Percentiles rank a stretch among this genome's conserved stretches.
Conservation (phyloP, 1,140 invertebrate species). For the Caenorhabditis remanei region DNA sequence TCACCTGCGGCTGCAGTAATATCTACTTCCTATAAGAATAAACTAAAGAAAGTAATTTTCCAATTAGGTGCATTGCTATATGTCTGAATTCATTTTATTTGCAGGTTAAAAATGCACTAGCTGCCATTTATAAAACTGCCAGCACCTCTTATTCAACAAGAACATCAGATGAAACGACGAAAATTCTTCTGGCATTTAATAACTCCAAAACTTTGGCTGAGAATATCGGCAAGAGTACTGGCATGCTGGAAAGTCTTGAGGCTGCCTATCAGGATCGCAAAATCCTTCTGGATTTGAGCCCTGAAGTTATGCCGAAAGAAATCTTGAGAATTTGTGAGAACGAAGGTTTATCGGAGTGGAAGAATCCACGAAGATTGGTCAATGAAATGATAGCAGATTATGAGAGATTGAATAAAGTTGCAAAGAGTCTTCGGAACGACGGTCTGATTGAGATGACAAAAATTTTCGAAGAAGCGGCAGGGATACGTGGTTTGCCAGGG, state of each 20-base stretch:
- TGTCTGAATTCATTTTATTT: too few relatives aligned
- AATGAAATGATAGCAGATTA: neutral
- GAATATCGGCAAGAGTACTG: neutral
- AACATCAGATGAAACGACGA: neutral
- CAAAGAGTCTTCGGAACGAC: neutral
- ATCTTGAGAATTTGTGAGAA: neutral
- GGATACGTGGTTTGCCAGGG: neutral
- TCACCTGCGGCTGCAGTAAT: too few relatives aligned
- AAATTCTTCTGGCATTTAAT: neutral
- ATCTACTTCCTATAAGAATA: too few relatives aligned
- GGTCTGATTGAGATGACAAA: neutral
- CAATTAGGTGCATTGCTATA: too few relatives aligned
- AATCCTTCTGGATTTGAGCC: neutral
- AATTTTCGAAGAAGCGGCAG: neutral
- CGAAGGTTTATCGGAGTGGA: neutral
- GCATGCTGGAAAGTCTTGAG: neutral
- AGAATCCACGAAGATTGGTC: neutral
- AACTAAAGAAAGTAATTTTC: too few relatives aligned
- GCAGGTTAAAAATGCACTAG: too few relatives aligned
- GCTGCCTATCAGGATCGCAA: neutral
- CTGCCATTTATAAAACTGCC: neutral
- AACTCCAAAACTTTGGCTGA: neutral
- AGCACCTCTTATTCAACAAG: neutral
- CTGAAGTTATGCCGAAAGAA: neutral
- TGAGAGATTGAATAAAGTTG: neutral